Evolutionary conservation across 2,113 vertebrate genomes (phyloP).

Genomic region (Egretta garzetta): DNA sequence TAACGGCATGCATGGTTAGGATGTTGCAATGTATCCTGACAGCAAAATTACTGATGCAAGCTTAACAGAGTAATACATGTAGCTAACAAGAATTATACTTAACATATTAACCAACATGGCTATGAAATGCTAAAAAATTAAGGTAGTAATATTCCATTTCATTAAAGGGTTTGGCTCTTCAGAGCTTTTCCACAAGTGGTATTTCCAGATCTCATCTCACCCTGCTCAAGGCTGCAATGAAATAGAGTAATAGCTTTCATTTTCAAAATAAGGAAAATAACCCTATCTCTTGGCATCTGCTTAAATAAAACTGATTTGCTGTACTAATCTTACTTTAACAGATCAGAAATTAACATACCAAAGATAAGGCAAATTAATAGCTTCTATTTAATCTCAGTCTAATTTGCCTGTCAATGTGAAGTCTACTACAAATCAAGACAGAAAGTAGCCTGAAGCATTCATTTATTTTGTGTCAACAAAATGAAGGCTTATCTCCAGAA

Average conservation of each 20-base stretch:
- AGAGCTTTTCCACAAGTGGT: background rate
- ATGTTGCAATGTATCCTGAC: background rate
- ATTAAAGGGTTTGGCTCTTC: background rate
- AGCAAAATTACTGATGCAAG: background rate
- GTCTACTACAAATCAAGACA: background rate
- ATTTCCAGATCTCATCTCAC: background rate
- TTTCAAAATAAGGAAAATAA: background rate
- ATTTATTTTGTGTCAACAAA: constrained; percentile 1
- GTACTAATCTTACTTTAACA: background rate
- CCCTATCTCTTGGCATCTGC: background rate
- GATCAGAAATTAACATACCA: background rate
- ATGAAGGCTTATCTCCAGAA: background rate
- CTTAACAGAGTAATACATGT: background rate
- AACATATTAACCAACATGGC: background rate
- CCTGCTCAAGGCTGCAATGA: background rate
- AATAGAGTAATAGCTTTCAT: background rate
- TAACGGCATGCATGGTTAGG: background rate
- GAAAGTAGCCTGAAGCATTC: constrained; percentile 13
- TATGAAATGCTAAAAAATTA: background rate
- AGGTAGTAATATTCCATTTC: background rate
- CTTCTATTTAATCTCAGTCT: background rate
- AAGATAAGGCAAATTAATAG: constrained; percentile 11
- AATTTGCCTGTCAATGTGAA: background rate
- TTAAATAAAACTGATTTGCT: background rate
- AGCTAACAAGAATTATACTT: background rate